phyloP scores from a whole-genome alignment of 2,113 vertebrate species.

The Chiloscyllium plagiosum region DNA sequence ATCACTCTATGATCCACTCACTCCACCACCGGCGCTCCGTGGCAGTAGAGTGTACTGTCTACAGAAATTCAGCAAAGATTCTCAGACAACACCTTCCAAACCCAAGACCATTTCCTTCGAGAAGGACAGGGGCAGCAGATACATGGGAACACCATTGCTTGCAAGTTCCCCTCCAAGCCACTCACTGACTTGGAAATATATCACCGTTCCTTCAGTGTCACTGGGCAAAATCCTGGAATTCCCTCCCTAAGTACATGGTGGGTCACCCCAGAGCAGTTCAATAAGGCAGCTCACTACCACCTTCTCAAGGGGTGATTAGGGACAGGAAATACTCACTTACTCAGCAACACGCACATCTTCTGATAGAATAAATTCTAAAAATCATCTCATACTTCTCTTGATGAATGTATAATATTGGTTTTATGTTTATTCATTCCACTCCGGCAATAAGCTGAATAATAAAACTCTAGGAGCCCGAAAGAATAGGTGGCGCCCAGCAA shows the following conservation, averaged over 20 bases:
- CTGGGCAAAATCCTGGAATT: not conserved
- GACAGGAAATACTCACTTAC: not conserved
- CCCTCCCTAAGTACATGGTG: not conserved
- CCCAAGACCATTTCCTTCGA: no score
- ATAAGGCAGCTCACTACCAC: not conserved
- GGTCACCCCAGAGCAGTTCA: not conserved
- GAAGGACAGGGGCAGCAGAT: not conserved
- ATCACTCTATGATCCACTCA: not conserved
- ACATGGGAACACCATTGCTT: not conserved
- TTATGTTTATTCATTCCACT: not conserved
- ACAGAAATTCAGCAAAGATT: not conserved
- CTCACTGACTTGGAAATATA: not conserved
- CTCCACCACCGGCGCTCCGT: not conserved
- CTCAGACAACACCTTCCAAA: not conserved
- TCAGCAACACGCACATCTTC: not conserved
- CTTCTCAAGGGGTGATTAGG: not conserved
- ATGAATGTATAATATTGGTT: not conserved
- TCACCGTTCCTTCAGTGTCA: not conserved
- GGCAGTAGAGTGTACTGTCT: not conserved
- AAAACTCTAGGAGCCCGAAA: not conserved
- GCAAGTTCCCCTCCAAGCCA: not conserved
- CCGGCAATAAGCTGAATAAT: not conserved
- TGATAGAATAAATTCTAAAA: not conserved
- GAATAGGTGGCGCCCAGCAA: no score
- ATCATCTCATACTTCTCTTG: not conserved